A percentile compares a stretch with the other conserved stretches of the same genome.
Evolutionary conservation across 2,797 vertebrate species (phyloP).

Genomic region (Limosa lapponica): DNA sequence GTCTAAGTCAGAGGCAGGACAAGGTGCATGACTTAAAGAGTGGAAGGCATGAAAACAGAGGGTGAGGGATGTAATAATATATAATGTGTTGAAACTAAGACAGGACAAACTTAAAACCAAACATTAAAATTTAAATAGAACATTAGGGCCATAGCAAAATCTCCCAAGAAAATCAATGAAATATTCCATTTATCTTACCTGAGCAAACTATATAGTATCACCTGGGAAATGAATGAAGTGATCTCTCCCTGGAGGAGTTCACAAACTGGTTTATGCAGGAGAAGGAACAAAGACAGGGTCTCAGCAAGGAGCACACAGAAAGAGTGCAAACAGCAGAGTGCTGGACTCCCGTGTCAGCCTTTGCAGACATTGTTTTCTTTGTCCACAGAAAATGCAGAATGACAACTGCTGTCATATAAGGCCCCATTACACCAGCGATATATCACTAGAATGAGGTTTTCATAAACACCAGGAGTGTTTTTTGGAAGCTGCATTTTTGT

Average conservation of each 20-base stretch:
- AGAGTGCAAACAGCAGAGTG: not conserved
- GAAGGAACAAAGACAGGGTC: not conserved
- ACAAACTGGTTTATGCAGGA: not conserved
- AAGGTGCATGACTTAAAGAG: not conserved
- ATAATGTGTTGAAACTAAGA: not conserved
- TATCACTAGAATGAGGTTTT: rapidly evolving
- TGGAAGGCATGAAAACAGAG: not conserved
- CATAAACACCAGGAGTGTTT: not conserved
- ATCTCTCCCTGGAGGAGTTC: not conserved
- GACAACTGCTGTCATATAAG: not conserved
- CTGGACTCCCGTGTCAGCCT: not conserved
- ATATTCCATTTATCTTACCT: not conserved
- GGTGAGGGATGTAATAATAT: not conserved
- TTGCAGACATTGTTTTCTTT: not conserved
- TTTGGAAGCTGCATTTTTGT: not conserved
- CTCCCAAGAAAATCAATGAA: not conserved
- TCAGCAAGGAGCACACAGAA: not conserved
- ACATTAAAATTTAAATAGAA: not conserved
- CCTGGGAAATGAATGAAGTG: not conserved
- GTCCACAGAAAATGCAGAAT: not conserved
- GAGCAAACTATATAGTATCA: not conserved
- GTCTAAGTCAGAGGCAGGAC: not conserved
- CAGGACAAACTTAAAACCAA: not conserved
- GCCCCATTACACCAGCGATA: not conserved
- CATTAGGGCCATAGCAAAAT: not conserved